Conservation (phyloP, 2,113 vertebrate genomes). For the Speoplatyrhinus poulsoni region DNA sequence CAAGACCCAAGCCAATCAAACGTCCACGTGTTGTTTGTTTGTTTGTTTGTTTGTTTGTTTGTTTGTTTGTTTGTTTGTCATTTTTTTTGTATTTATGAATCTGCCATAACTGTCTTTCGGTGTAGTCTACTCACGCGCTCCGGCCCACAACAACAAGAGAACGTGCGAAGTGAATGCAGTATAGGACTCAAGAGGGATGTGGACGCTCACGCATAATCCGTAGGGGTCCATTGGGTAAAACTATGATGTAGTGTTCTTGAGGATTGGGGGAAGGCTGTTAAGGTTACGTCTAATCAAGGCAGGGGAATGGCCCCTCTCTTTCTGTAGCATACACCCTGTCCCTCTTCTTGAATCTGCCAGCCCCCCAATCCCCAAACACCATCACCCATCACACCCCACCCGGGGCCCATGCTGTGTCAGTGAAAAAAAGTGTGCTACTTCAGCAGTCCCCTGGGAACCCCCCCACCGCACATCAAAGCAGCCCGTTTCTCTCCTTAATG, state of each 20-base stretch:
- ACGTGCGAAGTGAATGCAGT: conserved; percentile 57
- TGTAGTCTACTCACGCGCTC: no score
- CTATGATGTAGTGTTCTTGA: conserved; percentile 46
- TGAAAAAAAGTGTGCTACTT: conserved; percentile 75
- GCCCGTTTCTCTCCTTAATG: conserved; percentile 74
- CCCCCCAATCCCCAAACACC: conserved; percentile 18
- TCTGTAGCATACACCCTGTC: conserved; percentile 55
- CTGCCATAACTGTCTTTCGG: no score
- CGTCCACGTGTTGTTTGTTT: no score
- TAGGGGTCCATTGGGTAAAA: conserved; percentile 50
- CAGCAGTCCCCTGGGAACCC: conserved; percentile 70
- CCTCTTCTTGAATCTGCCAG: conserved; percentile 51
- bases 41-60: no score
- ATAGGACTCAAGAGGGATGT: conserved; percentile 38
- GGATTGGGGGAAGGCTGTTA: conserved; percentile 24
- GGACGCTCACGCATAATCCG: conserved; percentile 68
- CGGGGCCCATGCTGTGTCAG: conserved; percentile 70
- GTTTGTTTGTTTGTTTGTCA: no score
- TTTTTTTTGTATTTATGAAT: no score
- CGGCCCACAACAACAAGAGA: not conserved
- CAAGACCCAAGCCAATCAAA: no score
- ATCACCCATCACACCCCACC: conserved; percentile 18
- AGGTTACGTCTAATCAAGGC: conserved; percentile 64
- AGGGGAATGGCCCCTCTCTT: conserved; percentile 49
- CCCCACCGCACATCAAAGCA: conserved; percentile 70